phyloP scores from a whole-genome alignment of 2,888 invertebrate genomes.

The Laothoe populi region DNA sequence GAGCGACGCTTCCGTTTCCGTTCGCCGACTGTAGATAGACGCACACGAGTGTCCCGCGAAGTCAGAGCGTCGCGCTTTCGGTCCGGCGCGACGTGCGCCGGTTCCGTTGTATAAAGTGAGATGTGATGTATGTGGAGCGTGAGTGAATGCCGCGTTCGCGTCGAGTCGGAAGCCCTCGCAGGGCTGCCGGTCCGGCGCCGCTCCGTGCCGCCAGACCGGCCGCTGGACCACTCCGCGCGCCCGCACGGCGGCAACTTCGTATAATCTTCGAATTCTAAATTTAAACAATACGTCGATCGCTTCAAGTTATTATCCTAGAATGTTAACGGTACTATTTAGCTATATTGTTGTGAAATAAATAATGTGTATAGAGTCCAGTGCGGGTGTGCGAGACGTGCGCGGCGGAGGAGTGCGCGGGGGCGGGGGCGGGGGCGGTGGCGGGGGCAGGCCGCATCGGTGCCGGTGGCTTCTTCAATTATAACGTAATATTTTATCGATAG shows the following conservation, averaged over 20 bases:
- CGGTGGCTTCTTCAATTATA: conserved; percentile 53
- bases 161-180: conserved; percentile 37
- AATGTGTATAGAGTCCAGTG: conserved; percentile 46
- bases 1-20: conserved; percentile 22
- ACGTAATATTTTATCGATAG: conserved; percentile 53
- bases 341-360: conserved; percentile 70
- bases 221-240: conserved; percentile 51
- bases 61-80: conserved; percentile 37
- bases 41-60: conserved; percentile 37
- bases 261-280: conserved; percentile 74
- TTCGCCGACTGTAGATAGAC: conserved; percentile 28
- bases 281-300: conserved; percentile 71
- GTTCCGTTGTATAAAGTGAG: conserved; percentile 31
- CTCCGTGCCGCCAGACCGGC: conserved; percentile 36
- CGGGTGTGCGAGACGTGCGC: conserved; percentile 41
- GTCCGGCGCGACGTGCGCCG: conserved; percentile 33
- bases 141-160: conserved; percentile 39
- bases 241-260: conserved; percentile 50
- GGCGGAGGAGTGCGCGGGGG: conserved; percentile 37
- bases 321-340: conserved; percentile 76
- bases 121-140: conserved; percentile 34
- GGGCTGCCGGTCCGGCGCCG: conserved; percentile 38
- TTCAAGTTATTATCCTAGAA: conserved; percentile 76
- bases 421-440: conserved; percentile 37
- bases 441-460: conserved; percentile 37